Evolutionary conservation across 2,888 invertebrate species (phyloP).

Genomic region (Cerceris ruficornis): DNA sequence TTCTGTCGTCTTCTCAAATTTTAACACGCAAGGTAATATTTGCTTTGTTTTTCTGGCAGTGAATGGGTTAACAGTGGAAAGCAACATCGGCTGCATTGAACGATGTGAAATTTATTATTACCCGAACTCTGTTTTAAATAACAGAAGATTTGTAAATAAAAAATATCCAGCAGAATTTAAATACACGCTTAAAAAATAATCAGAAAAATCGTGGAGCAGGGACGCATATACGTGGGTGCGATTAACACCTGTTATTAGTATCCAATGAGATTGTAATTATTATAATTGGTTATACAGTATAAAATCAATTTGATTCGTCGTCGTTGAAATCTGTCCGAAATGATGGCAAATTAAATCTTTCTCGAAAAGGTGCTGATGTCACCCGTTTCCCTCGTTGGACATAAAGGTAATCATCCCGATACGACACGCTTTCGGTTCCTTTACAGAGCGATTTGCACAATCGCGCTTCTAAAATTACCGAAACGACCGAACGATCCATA

Average conservation of each 20-base stretch:
- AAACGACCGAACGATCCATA: neutral
- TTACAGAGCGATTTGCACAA: constrained; percentile 23
- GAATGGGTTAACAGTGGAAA: no score
- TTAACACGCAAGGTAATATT: no score
- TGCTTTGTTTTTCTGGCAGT: no score
- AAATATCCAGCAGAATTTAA: no score
- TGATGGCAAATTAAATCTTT: constrained; percentile 1
- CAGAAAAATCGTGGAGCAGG: no score
- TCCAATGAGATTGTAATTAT: neutral
- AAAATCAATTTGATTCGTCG: neutral
- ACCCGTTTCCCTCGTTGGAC: constrained; percentile 24
- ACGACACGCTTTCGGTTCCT: constrained; percentile 32
- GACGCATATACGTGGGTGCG: neutral
- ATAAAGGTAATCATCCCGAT: constrained; percentile 19
- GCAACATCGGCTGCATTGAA: no score
- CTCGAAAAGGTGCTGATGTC: constrained; percentile 17
- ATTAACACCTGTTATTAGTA: neutral
- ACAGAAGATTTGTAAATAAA: no score
- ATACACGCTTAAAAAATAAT: no score
- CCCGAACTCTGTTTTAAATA: no score
- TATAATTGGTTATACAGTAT: neutral
- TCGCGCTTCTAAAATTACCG: constrained; percentile 8
- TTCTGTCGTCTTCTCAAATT: no score
- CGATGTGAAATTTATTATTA: no score
- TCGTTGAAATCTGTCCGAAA: neutral